phyloP scores from a whole-genome alignment of 2,888 invertebrate genomes.

The Melanostoma scalare region DNA sequence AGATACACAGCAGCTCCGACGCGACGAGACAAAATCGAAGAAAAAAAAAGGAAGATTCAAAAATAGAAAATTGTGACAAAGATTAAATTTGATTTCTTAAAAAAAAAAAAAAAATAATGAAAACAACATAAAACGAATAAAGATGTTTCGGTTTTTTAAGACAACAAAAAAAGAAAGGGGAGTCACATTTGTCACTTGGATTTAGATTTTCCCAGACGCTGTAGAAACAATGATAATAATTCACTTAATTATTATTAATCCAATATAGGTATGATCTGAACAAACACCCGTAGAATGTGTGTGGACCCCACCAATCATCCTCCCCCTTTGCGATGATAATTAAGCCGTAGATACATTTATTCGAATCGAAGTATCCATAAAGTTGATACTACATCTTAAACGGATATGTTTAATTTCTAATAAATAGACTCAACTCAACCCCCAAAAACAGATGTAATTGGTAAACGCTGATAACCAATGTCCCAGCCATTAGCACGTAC shows the following conservation, averaged over 20 bases:
- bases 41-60: constrained; percentile 60
- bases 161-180: constrained; percentile 59
- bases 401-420: constrained; percentile 59
- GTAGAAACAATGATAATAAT: constrained; percentile 57
- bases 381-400: constrained; percentile 24
- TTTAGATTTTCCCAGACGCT: constrained; percentile 60
- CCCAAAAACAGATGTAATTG: constrained; percentile 58
- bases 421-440: constrained; percentile 34
- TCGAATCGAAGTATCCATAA: constrained; percentile 52
- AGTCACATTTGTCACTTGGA: constrained; percentile 65
- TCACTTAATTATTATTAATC: constrained; percentile 65
- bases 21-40: constrained; percentile 4
- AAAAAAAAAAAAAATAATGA: constrained; percentile 36
- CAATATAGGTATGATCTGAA: constrained; percentile 20
- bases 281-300: constrained; percentile 5
- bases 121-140: not conserved
- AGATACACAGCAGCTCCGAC: constrained; percentile 31
- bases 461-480: constrained; percentile 62
- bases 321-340: constrained; percentile 47
- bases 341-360: constrained; percentile 55
- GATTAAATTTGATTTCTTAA: constrained; percentile 70
- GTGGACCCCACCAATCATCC: not conserved
- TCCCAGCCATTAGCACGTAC: constrained; percentile 65
- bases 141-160: constrained; percentile 47
- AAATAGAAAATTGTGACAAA: constrained; percentile 73